Percentiles rank a stretch among this genome's conserved stretches.
Conservation (phyloP, 2,797 vertebrate genomes). For the Sebastes nivosus region DNA sequence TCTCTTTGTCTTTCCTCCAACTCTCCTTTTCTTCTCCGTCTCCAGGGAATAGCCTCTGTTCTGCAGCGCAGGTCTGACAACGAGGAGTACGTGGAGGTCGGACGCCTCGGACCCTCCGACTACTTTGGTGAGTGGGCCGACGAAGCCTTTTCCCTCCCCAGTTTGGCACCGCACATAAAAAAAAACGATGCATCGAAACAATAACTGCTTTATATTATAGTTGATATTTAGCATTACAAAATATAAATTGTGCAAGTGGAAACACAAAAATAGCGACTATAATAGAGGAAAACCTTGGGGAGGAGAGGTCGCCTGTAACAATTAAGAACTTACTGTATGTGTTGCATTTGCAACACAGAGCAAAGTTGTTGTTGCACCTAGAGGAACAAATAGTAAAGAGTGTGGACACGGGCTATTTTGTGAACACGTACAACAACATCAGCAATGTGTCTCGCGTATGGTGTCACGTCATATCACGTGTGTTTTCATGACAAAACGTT, state of each 20-base stretch:
- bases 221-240: not conserved
- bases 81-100: constrained; percentile 95
- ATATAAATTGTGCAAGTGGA: not conserved
- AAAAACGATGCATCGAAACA: not conserved
- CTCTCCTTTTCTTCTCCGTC: constrained; percentile 30
- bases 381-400: too few species aligned
- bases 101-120: constrained; percentile 94
- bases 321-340: too few species aligned
- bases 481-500: too few species aligned
- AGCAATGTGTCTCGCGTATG: too few species aligned
- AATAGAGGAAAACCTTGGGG: too few species aligned
- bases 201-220: not conserved
- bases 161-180: not conserved
- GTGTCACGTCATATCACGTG: too few species aligned
- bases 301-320: too few species aligned
- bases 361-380: too few species aligned
- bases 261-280: not conserved
- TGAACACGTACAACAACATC: too few species aligned
- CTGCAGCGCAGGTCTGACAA: constrained; percentile 95
- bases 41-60: constrained; percentile 93
- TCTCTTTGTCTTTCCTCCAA: constrained; percentile 5
- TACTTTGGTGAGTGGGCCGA: constrained; percentile 90
- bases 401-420: too few species aligned
- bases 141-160: not conserved
- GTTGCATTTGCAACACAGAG: too few species aligned